These are phyloP conservation scores for Lamprologus tigripictilis DNA, from an alignment of 2,113 vertebrate genomes.

Conservation along the genomic window DNA sequence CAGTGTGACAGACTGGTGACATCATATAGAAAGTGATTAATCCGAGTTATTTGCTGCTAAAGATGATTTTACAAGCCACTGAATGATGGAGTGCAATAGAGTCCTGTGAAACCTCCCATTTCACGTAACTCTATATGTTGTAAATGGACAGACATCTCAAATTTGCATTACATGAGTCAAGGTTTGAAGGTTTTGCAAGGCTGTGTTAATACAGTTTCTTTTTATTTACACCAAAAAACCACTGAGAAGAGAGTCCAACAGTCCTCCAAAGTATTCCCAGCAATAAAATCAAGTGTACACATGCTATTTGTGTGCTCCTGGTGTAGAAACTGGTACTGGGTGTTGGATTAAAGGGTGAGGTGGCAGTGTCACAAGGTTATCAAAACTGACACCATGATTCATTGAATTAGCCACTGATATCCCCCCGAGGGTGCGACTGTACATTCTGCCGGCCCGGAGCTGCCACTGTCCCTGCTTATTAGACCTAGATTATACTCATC, in stretches of 20 bases:
- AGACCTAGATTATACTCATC: neutral
- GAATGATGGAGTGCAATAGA: neutral
- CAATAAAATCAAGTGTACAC: neutral
- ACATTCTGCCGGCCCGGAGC: neutral
- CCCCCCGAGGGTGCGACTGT: neutral
- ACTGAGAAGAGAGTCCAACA: neutral
- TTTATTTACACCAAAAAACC: neutral
- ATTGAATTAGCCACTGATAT: neutral
- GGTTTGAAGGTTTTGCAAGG: neutral
- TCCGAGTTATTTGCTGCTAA: neutral
- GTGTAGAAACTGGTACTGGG: neutral
- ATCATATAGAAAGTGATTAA: neutral
- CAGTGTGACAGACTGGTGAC: neutral
- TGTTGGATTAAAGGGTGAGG: neutral
- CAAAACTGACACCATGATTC: neutral
- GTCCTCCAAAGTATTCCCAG: neutral
- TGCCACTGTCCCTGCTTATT: neutral
- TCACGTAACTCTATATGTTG: neutral
- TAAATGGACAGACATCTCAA: neutral
- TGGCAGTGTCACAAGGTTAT: neutral
- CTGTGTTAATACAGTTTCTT: neutral
- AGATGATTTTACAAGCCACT: neutral
- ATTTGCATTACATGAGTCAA: neutral
- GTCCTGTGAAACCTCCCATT: neutral
- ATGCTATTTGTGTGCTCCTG: neutral